Percentiles rank a stretch among this genome's conserved stretches.
These are phyloP conservation scores for Autographa pulchrina DNA, from an alignment of 2,888 invertebrate species.

Conservation along the genomic window DNA sequence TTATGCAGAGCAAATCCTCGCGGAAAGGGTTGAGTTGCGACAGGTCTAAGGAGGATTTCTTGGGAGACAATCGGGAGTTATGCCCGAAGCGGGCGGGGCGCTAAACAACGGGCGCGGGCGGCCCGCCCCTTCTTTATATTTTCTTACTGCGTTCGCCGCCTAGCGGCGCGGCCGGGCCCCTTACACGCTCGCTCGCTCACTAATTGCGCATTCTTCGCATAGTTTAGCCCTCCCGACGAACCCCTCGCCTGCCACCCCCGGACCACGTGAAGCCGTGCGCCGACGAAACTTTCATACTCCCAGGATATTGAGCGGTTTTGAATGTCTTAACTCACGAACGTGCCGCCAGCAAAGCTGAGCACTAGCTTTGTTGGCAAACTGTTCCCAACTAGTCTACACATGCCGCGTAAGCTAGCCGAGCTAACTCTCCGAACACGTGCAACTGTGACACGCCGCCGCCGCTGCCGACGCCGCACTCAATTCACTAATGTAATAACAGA, in stretches of 20 bases:
- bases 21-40: constrained; percentile 87
- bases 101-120: constrained; percentile 89
- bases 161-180: constrained; percentile 90
- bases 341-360: constrained; percentile 76
- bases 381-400: constrained; percentile 73
- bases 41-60: constrained; percentile 87
- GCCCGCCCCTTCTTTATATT: constrained; percentile 92
- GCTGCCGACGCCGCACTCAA: constrained; percentile 29
- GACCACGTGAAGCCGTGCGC: constrained; percentile 89
- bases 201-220: constrained; percentile 99
- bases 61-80: constrained; percentile 90
- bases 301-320: constrained; percentile 90
- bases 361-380: constrained; percentile 83
- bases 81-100: constrained; percentile 88
- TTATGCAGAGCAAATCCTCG: constrained; percentile 85
- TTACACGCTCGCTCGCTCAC: constrained; percentile 94
- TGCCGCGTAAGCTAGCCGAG: constrained; percentile 67
- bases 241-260: constrained; percentile 88
- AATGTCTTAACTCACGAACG: constrained; percentile 89
- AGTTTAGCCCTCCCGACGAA: constrained; percentile 94
- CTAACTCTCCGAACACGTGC: constrained; percentile 64
- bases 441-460: constrained; percentile 30
- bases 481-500: constrained; percentile 42
- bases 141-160: constrained; percentile 91
- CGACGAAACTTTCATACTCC: constrained; percentile 89